Base-by-base conservation (phyloP, 2,797 vertebrate genomes). In the Darevskia mixta region DNA sequence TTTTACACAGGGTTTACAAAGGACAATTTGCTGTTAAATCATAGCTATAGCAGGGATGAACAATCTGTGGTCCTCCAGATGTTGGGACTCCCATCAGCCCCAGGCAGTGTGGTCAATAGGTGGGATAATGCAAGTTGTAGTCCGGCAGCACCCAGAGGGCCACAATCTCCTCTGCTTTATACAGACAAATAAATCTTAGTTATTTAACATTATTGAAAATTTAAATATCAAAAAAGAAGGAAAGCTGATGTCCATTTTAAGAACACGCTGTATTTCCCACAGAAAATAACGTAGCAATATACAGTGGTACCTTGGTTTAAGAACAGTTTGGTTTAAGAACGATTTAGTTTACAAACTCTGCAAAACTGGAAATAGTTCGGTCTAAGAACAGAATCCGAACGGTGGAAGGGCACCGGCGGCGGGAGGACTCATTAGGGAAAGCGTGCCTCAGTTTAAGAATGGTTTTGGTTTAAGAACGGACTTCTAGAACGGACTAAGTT, bases 211-310 rank as follows among this genome's bases (percentile, higher is more conserved):
- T 67, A 86, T 4, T 69, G 9, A n/a, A 45, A 67, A 49, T n/a
- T 72, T 73, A 49, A 86, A 79, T 55, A 86, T 78, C n/a, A 79
- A 79, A 41, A 3, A 85, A 61, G 27, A 82, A 18, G 20, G 58
- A 72, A 88, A 35, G 5, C 0, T 17, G n/a, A 61, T 71, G 71
- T 83, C 8, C 35, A 45, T 27, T 73, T 80, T n/a, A 72, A 61
- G 5, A 41, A 58, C 66, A 32, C 29, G 17, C 38, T 41, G 64
- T 41, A 87, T 83, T 78, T 77, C 67, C n/a, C 23, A 66, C 27
- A 41, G 23, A 67, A 76, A 87, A 49, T 3, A 66, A 82, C 18
- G 9, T 10, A 38, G 11, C 67, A 27, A 58, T n/a, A 81, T 6
- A 49, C 49, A 49, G 13, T 55, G 49, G 3, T 55, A 55, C 13